Percentiles rank a stretch among this genome's conserved stretches.
phyloP scores from a whole-genome alignment of 1,140 invertebrate species.

The Drosophila tsacasi region DNA sequence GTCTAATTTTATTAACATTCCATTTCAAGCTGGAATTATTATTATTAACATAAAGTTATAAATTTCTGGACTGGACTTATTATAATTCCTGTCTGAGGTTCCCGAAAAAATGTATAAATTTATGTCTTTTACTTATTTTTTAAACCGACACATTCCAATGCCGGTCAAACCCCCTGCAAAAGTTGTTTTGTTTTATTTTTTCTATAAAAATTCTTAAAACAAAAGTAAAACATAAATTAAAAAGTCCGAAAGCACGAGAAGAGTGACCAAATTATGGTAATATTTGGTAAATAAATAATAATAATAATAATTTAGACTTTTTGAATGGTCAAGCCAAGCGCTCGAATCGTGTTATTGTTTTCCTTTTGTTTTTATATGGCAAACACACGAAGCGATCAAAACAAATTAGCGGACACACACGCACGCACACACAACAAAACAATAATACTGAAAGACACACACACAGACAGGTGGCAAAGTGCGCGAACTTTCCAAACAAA shows the following conservation, averaged over 20 bases:
- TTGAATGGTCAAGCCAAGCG: constrained; percentile 11
- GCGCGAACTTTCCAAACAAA: constrained; percentile 39
- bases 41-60: no score
- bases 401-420: constrained; percentile 56
- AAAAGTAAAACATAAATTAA: constrained; percentile 42
- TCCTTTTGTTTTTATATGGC: constrained; percentile 27
- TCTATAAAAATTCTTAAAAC: not conserved
- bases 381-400: constrained; percentile 63
- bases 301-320: constrained; percentile 50
- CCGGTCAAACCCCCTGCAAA: constrained; percentile 37
- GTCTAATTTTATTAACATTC: not conserved
- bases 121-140: not conserved
- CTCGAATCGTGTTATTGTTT: constrained; percentile 28
- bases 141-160: constrained; percentile 17
- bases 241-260: constrained; percentile 8
- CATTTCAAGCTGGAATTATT: not conserved
- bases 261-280: constrained; percentile 43
- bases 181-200: constrained; percentile 13
- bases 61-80: not conserved
- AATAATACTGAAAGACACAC: constrained; percentile 7
- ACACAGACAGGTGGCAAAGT: constrained; percentile 42
- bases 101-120: constrained; percentile 10
- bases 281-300: constrained; percentile 58
- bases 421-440: constrained; percentile 24
- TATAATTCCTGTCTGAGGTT: not conserved